Conservation (phyloP, 92 coral and sea anemone genomes). For the Palythoa grandis region DNA sequence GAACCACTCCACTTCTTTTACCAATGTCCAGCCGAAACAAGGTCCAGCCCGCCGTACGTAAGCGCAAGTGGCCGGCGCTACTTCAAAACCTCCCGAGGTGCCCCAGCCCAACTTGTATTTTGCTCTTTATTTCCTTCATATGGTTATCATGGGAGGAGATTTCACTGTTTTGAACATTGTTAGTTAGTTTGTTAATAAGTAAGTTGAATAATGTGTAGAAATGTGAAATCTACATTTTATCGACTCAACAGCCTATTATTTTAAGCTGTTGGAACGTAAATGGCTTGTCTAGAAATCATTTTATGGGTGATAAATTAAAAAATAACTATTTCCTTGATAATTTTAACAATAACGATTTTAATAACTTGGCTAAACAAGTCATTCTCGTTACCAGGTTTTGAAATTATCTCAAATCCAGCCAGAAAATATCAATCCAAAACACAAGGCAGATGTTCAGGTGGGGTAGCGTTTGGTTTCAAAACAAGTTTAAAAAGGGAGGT, state of each 20-base stretch:
- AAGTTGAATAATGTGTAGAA: not conserved
- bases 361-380: constrained; percentile 2
- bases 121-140: no score
- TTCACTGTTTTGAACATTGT: no score
- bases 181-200: no score
- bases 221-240: not conserved
- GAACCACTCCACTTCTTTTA: no score
- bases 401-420: constrained; percentile 3
- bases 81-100: no score
- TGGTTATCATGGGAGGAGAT: no score
- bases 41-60: no score
- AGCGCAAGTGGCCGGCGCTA: no score
- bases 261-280: no score
- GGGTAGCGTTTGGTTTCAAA: constrained; percentile 32
- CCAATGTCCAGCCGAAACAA: no score
- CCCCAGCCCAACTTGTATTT: no score
- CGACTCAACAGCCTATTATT: no score
- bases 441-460: constrained; percentile 49
- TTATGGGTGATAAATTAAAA: constrained; percentile 36
- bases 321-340: constrained; percentile 21
- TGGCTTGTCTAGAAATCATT: not conserved
- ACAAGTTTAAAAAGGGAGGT: constrained; percentile 1
- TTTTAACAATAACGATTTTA: constrained; percentile 7
- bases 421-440: constrained; percentile 13
- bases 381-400: constrained; percentile 21